Conservation (phyloP, 2,797 vertebrate species). For the Rhincodon typus region DNA sequence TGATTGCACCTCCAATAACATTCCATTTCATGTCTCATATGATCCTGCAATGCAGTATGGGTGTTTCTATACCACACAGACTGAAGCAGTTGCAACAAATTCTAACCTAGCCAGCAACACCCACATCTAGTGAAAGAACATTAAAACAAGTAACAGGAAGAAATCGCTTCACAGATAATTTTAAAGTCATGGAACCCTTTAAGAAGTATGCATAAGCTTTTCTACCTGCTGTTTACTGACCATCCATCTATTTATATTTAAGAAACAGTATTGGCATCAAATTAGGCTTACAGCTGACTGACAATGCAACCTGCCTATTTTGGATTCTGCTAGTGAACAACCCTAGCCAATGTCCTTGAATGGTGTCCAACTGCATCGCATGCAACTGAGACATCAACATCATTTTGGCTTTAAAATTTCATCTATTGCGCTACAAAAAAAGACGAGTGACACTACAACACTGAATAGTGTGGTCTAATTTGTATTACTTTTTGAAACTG, state of each 20-base stretch:
- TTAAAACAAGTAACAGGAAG: not conserved
- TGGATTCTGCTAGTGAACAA: no score
- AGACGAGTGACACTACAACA: no score
- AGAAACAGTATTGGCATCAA: not conserved
- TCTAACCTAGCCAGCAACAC: no score
- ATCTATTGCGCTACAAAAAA: not conserved
- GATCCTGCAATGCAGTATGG: no score
- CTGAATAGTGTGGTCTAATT: not conserved
- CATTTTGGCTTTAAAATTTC: not conserved
- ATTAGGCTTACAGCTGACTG: not conserved
- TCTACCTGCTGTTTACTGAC: not conserved
- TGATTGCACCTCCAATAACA: no score
- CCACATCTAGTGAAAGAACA: no score
- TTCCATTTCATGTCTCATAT: no score
- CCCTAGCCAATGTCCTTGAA: not conserved
- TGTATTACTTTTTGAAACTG: not conserved
- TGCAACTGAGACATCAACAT: not conserved
- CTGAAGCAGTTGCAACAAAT: no score
- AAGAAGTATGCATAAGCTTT: not conserved
- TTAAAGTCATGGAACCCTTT: not conserved
- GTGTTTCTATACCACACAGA: no score
- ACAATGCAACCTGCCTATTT: not conserved
- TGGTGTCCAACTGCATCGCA: not conserved
- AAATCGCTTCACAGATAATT: not conserved
- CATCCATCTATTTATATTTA: not conserved